These are phyloP conservation scores for Poeciliopsis turrubarensis DNA, from an alignment of 2,113 vertebrate species.

Conservation along the genomic window DNA sequence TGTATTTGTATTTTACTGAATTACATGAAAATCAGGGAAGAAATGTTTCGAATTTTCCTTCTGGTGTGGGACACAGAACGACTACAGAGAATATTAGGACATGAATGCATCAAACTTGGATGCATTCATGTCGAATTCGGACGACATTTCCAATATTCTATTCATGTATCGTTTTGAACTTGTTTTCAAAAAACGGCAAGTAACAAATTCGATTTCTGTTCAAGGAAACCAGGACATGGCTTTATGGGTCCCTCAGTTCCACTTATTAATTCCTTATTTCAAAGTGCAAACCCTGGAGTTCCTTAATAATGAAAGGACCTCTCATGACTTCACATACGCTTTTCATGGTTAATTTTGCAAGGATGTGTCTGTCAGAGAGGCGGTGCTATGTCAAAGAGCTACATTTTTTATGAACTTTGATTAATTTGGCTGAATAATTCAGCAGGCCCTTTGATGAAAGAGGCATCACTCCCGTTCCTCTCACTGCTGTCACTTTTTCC, in stretches of 20 bases:
- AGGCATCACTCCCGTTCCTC: constrained; percentile 34
- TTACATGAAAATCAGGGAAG: background rate
- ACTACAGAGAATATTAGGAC: background rate
- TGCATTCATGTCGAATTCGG: background rate
- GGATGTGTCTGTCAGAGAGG: constrained; percentile 53
- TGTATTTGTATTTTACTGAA: background rate
- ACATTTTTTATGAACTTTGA: constrained; percentile 72
- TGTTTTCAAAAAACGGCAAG: constrained; percentile 34
- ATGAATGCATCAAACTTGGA: background rate
- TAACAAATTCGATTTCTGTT: constrained; percentile 27
- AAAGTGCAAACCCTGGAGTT: constrained; percentile 58
- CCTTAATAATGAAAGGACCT: constrained; percentile 66
- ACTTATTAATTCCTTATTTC: constrained; percentile 44
- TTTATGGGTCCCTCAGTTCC: constrained; percentile 29
- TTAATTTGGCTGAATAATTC: constrained; percentile 74
- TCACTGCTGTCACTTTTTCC: constrained; percentile 41
- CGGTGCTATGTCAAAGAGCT: constrained; percentile 49
- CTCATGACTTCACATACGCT: constrained; percentile 51
- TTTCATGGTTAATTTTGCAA: constrained; percentile 40
- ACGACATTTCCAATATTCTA: background rate
- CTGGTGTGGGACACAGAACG: background rate
- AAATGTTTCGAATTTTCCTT: too few relatives aligned
- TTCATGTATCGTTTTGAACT: background rate
- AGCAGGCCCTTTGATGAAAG: constrained; percentile 56
- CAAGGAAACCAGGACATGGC: constrained; percentile 32